Evolutionary conservation across 2,797 vertebrate species (phyloP).

Genomic region (Alca torda): DNA sequence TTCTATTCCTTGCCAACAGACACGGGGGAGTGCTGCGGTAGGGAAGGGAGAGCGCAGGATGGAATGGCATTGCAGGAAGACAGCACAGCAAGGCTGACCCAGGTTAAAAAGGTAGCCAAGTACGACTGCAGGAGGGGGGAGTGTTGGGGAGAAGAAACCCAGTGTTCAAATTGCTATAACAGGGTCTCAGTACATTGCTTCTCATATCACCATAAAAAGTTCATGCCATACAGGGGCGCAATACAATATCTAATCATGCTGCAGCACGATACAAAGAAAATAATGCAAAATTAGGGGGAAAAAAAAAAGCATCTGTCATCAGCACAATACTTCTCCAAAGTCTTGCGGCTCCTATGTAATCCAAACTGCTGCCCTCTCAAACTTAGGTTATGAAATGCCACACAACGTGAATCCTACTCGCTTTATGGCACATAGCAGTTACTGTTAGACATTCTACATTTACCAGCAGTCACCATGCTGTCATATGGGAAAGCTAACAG

Average conservation of each 20-base stretch:
- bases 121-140: rapidly evolving
- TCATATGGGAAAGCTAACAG: neutral
- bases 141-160: neutral
- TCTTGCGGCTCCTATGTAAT: neutral
- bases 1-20: neutral
- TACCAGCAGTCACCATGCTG: neutral
- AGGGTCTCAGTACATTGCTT: neutral
- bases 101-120: neutral
- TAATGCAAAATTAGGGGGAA: neutral
- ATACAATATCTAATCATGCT: neutral
- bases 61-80: neutral
- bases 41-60: neutral
- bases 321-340: neutral
- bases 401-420: neutral
- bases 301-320: neutral
- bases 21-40: neutral
- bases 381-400: neutral
- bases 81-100: neutral
- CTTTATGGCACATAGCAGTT: rapidly evolving
- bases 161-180: neutral
- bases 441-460: neutral
- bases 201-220: neutral
- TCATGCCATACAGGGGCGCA: neutral
- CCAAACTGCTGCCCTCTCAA: neutral
- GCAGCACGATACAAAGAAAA: neutral